Evolutionary conservation across 1,140 invertebrate genomes (phyloP), one percentile per base, ranked within the genome.

Genomic region (Elysia chlorotica): DNA sequence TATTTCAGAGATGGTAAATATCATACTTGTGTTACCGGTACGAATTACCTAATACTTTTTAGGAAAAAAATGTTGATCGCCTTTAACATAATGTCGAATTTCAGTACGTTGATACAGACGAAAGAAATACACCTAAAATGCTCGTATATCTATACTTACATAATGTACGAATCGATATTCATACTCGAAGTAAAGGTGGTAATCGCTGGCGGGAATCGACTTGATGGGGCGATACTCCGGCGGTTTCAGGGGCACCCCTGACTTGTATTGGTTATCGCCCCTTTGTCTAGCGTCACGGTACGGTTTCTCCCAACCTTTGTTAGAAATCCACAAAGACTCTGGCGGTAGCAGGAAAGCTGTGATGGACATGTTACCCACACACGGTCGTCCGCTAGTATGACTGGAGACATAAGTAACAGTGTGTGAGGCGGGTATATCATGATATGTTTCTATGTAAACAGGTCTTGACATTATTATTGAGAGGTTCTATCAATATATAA

Each of bases 341-440:
- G 76, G 76, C 17, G 79, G 83, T 2, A 76, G 76, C 19, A 86
- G 77, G 17, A 72, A 93, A 0, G 94, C 93, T 86, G 91, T 92
- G 2, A 98, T 85, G 0, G 95, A 96, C 4, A 96, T 88, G 89
- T 96, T 97, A 2, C 96, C 96, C 57, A 79, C 79, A 30, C 88
- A 85, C 25, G 87, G 85, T 56, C 81, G 78, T 21, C 88, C 88
- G 54, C 85, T 88, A 54, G 88, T 89, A 57, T 88, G 87, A 79
- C 88, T 89, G 79, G 62, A 77, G 19, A 70, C 1, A 59, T 41
- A 72, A 6, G 10, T 25, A 65, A n/a, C 41, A 48, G 10, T 48
- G 41, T 48, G 41, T 48, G 41, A 48, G 10, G 10, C n/a, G 41
- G 41, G 10, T 14, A 48, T n/a, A 48, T 48, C 41, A 14, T 48